Conservation (phyloP, 2,888 invertebrate species). For the Hipparchia semele region DNA sequence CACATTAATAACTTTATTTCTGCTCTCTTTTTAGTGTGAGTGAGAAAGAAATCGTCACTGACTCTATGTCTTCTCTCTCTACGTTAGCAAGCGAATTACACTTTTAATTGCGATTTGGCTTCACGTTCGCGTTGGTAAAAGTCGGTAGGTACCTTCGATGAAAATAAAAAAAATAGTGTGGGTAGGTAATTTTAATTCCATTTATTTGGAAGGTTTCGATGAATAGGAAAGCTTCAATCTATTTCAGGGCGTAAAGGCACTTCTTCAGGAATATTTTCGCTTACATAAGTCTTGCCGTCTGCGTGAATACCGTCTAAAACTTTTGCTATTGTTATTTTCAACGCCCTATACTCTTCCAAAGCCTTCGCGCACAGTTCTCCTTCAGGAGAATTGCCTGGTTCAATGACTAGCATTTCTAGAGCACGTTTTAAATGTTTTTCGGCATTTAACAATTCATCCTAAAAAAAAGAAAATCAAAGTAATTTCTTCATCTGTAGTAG, state of each 20-base stretch:
- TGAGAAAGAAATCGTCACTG: too few relatives aligned
- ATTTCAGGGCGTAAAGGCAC: slow-evolving; percentile 29
- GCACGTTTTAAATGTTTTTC: slow-evolving; percentile 84
- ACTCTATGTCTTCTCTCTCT: too few relatives aligned
- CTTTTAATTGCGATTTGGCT: too few relatives aligned
- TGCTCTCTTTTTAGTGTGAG: too few relatives aligned
- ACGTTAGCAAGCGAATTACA: too few relatives aligned
- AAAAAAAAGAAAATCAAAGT: slow-evolving; percentile 34
- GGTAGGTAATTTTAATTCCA: neutral
- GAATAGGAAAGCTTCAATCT: slow-evolving; percentile 24
- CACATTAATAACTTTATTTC: too few relatives aligned
- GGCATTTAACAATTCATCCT: slow-evolving; percentile 82
- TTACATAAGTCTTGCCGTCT: slow-evolving; percentile 60
- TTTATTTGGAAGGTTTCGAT: neutral
- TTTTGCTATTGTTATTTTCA: slow-evolving; percentile 77
- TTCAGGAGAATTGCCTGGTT: slow-evolving; percentile 88
- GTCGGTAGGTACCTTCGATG: too few relatives aligned
- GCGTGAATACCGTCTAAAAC: slow-evolving; percentile 63
- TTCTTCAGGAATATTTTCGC: slow-evolving; percentile 22
- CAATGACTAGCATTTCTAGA: slow-evolving; percentile 86
- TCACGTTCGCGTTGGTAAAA: too few relatives aligned
- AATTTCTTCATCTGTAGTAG: too few relatives aligned
- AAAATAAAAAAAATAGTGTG: too few relatives aligned
- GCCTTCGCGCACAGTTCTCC: slow-evolving; percentile 87
- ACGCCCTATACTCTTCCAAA: slow-evolving; percentile 84